These are phyloP conservation scores for Carcharodon carcharias DNA, from an alignment of 2,797 vertebrate species.

Conservation along the genomic window DNA sequence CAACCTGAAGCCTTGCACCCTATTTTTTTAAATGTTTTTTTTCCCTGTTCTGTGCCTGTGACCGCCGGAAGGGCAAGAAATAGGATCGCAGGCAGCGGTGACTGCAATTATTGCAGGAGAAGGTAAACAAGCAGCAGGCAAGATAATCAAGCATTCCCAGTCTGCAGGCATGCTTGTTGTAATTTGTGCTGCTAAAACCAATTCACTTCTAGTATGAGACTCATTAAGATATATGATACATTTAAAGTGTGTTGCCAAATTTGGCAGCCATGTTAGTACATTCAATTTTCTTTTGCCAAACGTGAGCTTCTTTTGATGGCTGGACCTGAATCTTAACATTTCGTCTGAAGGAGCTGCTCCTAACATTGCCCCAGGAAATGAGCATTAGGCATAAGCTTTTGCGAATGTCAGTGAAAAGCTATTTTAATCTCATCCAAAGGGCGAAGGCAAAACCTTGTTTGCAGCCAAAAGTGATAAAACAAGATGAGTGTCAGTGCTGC, in stretches of 20 bases:
- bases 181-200: background rate
- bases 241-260: background rate
- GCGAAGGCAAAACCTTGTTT: slow-evolving; percentile 12
- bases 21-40: no score
- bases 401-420: background rate
- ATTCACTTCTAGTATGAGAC: background rate
- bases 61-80: no score
- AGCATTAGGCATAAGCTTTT: background rate
- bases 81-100: background rate
- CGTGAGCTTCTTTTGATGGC: background rate
- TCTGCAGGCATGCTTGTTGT: background rate
- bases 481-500: background rate
- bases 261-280: background rate
- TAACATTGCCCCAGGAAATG: background rate
- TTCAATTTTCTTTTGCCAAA: background rate
- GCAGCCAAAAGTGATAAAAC: background rate
- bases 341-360: background rate
- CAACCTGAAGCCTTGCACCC: no score
- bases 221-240: background rate
- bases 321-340: background rate
- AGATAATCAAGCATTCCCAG: background rate
- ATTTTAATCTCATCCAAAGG: background rate
- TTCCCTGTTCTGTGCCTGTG: no score
- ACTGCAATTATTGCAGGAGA: background rate
- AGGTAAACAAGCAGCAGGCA: background rate